Conservation (phyloP, 2,888 invertebrate species). For the Drosophila yooni region DNA sequence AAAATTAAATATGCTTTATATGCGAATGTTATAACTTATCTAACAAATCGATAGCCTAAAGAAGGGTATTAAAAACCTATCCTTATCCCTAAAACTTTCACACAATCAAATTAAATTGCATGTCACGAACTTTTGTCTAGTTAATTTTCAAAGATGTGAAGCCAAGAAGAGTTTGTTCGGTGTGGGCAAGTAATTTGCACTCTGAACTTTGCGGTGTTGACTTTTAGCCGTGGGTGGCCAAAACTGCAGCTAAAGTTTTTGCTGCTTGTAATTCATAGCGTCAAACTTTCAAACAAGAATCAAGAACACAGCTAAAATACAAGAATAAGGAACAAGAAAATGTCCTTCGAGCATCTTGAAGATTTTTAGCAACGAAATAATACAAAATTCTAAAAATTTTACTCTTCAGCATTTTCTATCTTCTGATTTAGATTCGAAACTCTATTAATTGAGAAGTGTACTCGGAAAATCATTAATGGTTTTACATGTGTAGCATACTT, state of each 20-base stretch:
- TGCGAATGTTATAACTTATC: not conserved
- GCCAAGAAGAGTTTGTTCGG: slow-evolving; percentile 7
- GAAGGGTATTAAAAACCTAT: not conserved
- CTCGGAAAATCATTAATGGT: not conserved
- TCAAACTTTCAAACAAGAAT: not conserved
- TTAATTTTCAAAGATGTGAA: slow-evolving; percentile 20
- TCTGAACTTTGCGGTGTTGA: slow-evolving; percentile 53
- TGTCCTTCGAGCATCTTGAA: not conserved
- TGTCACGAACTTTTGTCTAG: slow-evolving; percentile 44
- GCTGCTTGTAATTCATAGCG: not conserved
- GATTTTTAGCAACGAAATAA: not conserved
- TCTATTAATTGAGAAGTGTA: too few relatives aligned
- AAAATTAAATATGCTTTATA: not conserved
- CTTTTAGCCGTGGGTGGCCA: not conserved
- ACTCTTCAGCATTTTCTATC: not conserved
- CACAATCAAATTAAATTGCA: slow-evolving; percentile 39
- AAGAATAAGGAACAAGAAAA: not conserved
- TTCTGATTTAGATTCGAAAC: not conserved
- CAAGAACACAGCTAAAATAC: not conserved
- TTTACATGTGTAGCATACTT: slow-evolving; percentile 7
- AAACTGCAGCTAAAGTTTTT: slow-evolving; percentile 16
- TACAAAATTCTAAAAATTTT: not conserved
- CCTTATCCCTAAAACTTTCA: not conserved
- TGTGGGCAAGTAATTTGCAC: slow-evolving; percentile 40
- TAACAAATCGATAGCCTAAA: not conserved